These are phyloP conservation scores for Cheilosia variabilis DNA, from an alignment of 2,888 invertebrate genomes.

Conservation along the genomic window DNA sequence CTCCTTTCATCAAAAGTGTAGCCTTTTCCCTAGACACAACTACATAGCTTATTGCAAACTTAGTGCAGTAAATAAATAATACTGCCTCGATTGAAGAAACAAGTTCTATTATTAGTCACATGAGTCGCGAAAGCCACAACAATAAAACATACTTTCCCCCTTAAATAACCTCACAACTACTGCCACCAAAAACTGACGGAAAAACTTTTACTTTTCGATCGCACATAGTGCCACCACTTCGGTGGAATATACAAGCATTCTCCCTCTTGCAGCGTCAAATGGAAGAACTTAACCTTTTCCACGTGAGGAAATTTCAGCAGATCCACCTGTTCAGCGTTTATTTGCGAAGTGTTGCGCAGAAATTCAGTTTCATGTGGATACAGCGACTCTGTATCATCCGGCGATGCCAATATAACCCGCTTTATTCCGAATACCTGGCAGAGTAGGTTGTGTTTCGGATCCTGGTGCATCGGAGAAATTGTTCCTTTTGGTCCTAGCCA, in stretches of 20 bases:
- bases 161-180: conserved; percentile 81
- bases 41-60: too few species aligned
- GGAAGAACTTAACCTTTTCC: conserved; percentile 86
- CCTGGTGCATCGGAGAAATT: conserved; percentile 96
- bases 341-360: conserved; percentile 94
- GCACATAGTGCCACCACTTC: conserved; percentile 98
- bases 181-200: conserved; percentile 99
- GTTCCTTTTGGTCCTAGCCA: conserved; percentile 99
- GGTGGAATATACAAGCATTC: conserved; percentile 97
- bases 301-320: conserved; percentile 89
- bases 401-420: conserved; percentile 92
- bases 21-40: too few species aligned
- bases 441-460: conserved; percentile 96
- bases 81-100: too few species aligned
- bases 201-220: conserved; percentile 94
- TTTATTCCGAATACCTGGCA: conserved; percentile 96
- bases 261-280: conserved; percentile 90
- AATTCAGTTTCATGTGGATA: conserved; percentile 92
- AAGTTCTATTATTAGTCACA: neutral
- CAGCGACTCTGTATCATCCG: conserved; percentile 87
- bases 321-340: conserved; percentile 93
- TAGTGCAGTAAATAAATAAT: too few species aligned
- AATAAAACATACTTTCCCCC: neutral
- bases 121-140: neutral
- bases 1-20: too few species aligned